Base-by-base conservation (phyloP, 2,888 invertebrate species). In the Cheiracanthium punctorium region DNA sequence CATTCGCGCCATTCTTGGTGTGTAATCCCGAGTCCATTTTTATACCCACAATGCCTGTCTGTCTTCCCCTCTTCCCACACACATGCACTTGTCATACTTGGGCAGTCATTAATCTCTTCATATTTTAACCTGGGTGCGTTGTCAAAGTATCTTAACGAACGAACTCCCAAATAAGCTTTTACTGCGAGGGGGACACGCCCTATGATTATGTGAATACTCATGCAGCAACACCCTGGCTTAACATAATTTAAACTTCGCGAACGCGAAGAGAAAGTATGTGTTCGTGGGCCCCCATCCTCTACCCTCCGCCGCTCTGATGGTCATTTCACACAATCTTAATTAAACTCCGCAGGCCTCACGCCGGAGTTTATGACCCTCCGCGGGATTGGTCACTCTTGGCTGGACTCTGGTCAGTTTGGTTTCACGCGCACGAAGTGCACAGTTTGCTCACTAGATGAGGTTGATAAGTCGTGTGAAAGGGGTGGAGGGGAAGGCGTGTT, bases 351-450 rank as follows among this genome's bases (percentile, higher is more conserved):
- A 29, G 30, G 67, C 12, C 29, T 14, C 67, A n/a, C 32, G 67
- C 17, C 14, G 17, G n/a, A 30, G 30, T 67, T 67, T 67, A 67
- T 29, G 32, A 32, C 17, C 17, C 67, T 17, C 5, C 30, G 67
- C 17, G 67, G 67, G 32, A 67, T 67, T 67, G 67, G 32, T 29
- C 67, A 32, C 67, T 67, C 67, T 67, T 67, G 30, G 67, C 67
- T 67, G 67, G 67, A 67, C 67, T 14, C 30, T 67, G 67, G 67
- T 67, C 67, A 67, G 67, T 48, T 48, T 48, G 48, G 48, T 48
- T 48, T 17, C 14, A 12, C 37, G 48, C 48, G 48, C 48, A 48
- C 48, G 48, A 17, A n/a, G 37, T 37, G 37, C 37, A 7, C 48
- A 2, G 48, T 48, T 48, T 48, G 48, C 48, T 48, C 48, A 48